Evolutionary conservation across 2,888 invertebrate species (phyloP), one percentile per base, ranked within the genome.

Genomic region (Branchellion lobata): DNA sequence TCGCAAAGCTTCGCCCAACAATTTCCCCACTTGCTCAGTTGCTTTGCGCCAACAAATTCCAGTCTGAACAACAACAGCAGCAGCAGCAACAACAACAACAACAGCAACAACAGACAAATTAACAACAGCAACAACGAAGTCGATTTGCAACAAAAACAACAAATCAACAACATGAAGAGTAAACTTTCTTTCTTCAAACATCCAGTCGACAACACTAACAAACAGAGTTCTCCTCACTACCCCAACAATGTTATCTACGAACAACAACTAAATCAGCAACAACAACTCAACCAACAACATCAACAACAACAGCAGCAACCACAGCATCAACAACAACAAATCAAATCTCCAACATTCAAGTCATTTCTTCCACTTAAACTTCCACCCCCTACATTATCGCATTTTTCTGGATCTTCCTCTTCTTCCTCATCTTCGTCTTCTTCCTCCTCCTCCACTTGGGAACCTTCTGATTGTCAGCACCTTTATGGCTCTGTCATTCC

Each of bases 401-500:
- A 36, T 29, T 47, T 69, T 11, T 69, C 65, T 65, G n/a, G 24
- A n/a, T 27, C 29, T 11, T 65, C 69, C 5, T 65, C 31, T 5
- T 21, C 69, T 3, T 34, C 69, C 14, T 69, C 69, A 21, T 69
- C 69, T 5, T 57, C 65, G 1, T 31, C 53, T 24, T 65, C 77
- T 40, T 47, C 65, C 14, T 29, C 33, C n/a, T 27, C 75, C 14
- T 71, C 74, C 0, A 75, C 75, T 21, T 79, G 79, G 79, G 79
- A 79, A 40, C 75, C 74, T 1, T 31, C 74, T 11, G 79, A 79
- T 29, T 79, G 79, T 47, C 74, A 79, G 65, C 75, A 68, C 33
- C 51, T 79, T n/a, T 79, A 79, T 61, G 79, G 79, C 8, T 79
- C 79, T 24, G 65, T 79, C 33, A 74, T 79, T 21, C 79, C 75